These are phyloP conservation scores for Onychomys torridus DNA, from an alignment of 2,797 vertebrate species.

Conservation along the genomic window DNA sequence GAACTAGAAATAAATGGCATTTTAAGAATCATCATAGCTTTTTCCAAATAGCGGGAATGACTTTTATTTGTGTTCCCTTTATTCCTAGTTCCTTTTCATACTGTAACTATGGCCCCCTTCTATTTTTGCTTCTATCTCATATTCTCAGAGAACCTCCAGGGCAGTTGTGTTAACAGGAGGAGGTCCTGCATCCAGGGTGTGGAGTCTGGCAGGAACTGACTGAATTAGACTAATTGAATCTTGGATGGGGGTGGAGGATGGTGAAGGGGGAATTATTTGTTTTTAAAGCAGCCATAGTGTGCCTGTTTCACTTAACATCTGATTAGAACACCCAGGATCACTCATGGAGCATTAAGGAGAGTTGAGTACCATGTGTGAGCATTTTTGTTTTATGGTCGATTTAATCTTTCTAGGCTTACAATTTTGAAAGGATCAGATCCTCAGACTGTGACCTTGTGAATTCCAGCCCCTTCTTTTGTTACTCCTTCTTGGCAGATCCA, in stretches of 20 bases:
- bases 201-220: background rate
- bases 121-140: background rate
- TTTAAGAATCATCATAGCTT: background rate
- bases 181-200: background rate
- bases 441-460: slow-evolving; percentile 41
- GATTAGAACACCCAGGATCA: slow-evolving; percentile 47
- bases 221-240: background rate
- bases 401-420: background rate
- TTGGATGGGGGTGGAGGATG: background rate
- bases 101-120: background rate
- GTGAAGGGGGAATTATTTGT: slow-evolving; percentile 15
- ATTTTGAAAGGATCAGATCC: background rate
- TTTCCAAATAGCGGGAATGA: slow-evolving; percentile 23
- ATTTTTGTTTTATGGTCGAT: slow-evolving; percentile 52
- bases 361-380: slow-evolving; percentile 30
- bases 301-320: slow-evolving; percentile 45
- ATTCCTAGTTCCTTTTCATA: background rate
- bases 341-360: slow-evolving; percentile 1
- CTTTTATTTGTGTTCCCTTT: background rate
- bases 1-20: background rate
- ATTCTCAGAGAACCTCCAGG: background rate
- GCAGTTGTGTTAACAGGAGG: background rate
- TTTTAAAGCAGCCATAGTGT: slow-evolving; percentile 56
- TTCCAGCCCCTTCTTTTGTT: slow-evolving; percentile 14
- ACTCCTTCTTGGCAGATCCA: slow-evolving; percentile 33